Percentiles rank a stretch among this genome's conserved stretches.
Evolutionary conservation across 2,888 invertebrate species (phyloP).

Genomic region (Erynnis tages): DNA sequence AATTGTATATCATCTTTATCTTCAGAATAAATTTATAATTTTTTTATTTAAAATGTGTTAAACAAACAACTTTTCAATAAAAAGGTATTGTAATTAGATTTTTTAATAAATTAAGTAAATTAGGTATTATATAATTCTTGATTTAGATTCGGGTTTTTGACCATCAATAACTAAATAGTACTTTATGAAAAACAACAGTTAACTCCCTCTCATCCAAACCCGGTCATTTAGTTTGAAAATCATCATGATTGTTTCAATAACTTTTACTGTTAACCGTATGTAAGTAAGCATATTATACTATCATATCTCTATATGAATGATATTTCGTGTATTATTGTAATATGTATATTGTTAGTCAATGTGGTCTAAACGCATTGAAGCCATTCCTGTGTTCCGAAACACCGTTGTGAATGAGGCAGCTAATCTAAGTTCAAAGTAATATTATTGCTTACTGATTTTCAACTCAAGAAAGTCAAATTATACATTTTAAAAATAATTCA

Average conservation of each 20-base stretch:
- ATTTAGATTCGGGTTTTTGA: no score
- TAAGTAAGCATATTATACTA: neutral
- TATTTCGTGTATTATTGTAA: neutral
- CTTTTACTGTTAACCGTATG: no score
- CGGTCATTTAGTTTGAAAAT: no score
- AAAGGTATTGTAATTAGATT: no score
- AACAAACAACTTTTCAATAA: no score
- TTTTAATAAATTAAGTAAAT: no score
- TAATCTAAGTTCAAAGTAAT: slow-evolving; percentile 6
- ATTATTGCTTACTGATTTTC: neutral
- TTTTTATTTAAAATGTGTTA: neutral
- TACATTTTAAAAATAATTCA: neutral
- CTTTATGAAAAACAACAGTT: no score
- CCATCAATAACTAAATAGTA: no score
- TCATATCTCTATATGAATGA: neutral
- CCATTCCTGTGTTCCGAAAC: slow-evolving; percentile 12
- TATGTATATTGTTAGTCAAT: neutral
- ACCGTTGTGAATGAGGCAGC: slow-evolving; percentile 19
- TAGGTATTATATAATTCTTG: no score
- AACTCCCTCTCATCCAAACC: no score
- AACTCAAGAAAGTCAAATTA: neutral
- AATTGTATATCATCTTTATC: no score
- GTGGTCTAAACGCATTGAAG: slow-evolving; percentile 8
- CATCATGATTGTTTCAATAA: no score
- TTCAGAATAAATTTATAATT: neutral